A percentile compares a stretch with the other conserved stretches of the same genome.
phyloP scores from a whole-genome alignment of 2,797 vertebrate genomes.

The Leptatherina wallacei region DNA sequence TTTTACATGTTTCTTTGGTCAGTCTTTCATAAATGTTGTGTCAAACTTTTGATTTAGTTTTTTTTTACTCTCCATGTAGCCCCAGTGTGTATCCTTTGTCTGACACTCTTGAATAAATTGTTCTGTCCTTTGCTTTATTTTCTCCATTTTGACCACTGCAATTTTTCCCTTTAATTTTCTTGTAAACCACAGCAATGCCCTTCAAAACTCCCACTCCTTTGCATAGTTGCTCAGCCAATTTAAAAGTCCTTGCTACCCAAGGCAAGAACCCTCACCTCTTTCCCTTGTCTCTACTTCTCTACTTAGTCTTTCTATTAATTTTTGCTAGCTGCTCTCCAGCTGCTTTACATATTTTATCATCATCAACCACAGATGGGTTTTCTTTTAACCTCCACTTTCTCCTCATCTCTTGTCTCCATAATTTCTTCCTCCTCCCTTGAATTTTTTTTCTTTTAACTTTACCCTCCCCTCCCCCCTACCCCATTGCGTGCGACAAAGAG shows the following conservation, averaged over 20 bases:
- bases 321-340: constrained; percentile 12
- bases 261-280: constrained; percentile 22
- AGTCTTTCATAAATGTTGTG: background rate
- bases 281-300: constrained; percentile 8
- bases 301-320: constrained; percentile 19
- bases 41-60: background rate
- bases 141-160: background rate
- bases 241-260: constrained; percentile 45
- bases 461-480: constrained; percentile 10
- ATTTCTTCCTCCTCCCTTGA: constrained; percentile 37
- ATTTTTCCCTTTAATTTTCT: constrained; percentile 19
- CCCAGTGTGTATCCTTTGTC: background rate
- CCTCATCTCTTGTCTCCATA: constrained; percentile 40
- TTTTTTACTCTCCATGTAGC: background rate
- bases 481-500: constrained; percentile 74
- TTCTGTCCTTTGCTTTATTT: background rate
- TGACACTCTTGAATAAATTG: background rate
- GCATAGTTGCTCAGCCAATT: constrained; percentile 34
- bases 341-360: constrained; percentile 34
- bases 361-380: constrained; percentile 20
- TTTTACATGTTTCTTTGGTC: too few relatives aligned
- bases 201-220: constrained; percentile 5
- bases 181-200: constrained; percentile 31
- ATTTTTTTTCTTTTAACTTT: constrained; percentile 35
- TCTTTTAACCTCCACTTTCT: constrained; percentile 36